Base-by-base conservation (phyloP, 2,888 invertebrate genomes). In the Leptopterna dolabrata region DNA sequence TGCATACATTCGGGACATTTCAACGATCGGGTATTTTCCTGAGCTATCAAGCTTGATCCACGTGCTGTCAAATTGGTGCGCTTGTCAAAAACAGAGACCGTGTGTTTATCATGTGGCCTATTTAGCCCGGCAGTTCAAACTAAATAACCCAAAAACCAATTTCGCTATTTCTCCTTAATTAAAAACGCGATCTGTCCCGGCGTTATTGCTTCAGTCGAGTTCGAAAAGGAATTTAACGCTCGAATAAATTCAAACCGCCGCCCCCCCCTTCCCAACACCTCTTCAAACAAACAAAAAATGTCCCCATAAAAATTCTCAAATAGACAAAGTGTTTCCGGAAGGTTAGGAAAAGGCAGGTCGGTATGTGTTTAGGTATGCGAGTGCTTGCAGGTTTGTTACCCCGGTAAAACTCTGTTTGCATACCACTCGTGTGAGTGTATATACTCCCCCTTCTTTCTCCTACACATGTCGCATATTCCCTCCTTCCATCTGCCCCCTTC, bases 341-440 rank as follows among this genome's bases (percentile, higher is more conserved):
- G 19, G 78, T 36, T 41, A 45, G 83, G 70, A 83, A 29, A 29
- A 36, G 27, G 63, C 30, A 47, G 27, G 47, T 70, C 47, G 73
- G 85, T 85, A 85, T 73, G 85, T 85, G 85, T 76, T 85, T 85
- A 85, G 85, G 85, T 73, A 85, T 85, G 85, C 85, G 85, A 85
- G 73, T 71, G 76, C 47, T 76, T 43, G 55, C 71, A 81, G 81
- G 87, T 87, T 87, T 87, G 87, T 87, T 87, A 87, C 87, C 29
- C 47, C 82, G 71, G 82, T 87, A 87, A 87, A 87, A 82, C 82
- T 71, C 82, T 87, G 87, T 73, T 82, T 87, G 55, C 87, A 82
- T 82, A 73, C 63, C 82, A 43, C 82, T 63, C 71, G 80, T 80
- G 80, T 70, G 70, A 55, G 41, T 83, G 47, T 81, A 70, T 86